These are phyloP conservation scores for Lepus europaeus DNA, from an alignment of 2,113 vertebrate genomes.

Conservation along the genomic window DNA sequence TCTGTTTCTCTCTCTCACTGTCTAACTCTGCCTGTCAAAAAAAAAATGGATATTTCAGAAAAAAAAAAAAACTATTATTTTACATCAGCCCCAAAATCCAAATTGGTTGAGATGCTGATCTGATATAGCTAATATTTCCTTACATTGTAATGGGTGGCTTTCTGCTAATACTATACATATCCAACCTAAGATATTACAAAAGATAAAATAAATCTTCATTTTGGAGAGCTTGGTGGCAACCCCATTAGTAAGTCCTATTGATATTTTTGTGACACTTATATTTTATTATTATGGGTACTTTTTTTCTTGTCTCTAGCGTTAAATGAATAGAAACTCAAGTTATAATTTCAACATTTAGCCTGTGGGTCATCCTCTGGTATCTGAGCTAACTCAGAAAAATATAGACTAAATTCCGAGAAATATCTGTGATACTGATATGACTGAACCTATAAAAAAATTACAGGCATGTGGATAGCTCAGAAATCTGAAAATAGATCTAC, in stretches of 20 bases:
- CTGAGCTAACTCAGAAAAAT: background rate
- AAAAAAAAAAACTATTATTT: background rate
- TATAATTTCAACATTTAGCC: background rate
- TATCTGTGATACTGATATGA: background rate
- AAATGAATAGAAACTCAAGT: background rate
- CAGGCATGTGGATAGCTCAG: too few relatives aligned
- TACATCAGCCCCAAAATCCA: background rate
- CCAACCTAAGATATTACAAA: background rate
- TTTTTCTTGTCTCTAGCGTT: background rate
- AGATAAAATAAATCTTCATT: background rate
- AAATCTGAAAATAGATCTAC: too few relatives aligned
- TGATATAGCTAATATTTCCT: background rate
- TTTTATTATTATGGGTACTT: background rate
- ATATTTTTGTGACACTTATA: background rate
- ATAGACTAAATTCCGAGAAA: background rate
- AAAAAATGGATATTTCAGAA: background rate
- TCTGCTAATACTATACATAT: background rate
- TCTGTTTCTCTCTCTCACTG: too few relatives aligned
- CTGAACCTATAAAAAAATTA: too few relatives aligned
- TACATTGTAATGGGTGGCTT: background rate
- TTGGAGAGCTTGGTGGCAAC: background rate
- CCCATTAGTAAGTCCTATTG: background rate
- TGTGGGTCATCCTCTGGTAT: background rate
- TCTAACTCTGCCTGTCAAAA: too few relatives aligned
- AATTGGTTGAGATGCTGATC: background rate